A percentile compares a stretch with the other conserved stretches of the same genome.
phyloP scores from a whole-genome alignment of 37 sponge, comb jelly and placozoan species.

The Ephydatia muelleri region DNA sequence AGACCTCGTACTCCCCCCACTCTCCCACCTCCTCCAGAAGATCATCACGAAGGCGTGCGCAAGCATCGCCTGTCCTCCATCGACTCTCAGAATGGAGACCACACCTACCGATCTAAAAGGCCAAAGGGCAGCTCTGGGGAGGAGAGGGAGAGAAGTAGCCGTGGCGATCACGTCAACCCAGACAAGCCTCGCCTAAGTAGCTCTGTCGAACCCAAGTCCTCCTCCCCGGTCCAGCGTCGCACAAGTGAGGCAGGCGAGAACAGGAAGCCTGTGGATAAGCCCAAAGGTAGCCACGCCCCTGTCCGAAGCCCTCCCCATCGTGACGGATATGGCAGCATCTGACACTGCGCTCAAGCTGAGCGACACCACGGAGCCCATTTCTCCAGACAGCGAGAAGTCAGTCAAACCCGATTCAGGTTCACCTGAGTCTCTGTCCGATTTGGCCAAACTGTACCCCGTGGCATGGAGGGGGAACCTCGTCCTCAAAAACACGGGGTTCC shows the following conservation, averaged over 20 bases:
- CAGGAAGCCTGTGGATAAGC: too few relatives aligned
- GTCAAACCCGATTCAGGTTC: slow-evolving; percentile 31
- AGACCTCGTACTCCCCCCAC: slow-evolving; percentile 13
- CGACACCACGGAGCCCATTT: slow-evolving; percentile 49
- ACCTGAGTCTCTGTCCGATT: slow-evolving; percentile 68
- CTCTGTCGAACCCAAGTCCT: not conserved
- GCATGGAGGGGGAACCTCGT: slow-evolving; percentile 92
- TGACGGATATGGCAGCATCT: slow-evolving; percentile 7
- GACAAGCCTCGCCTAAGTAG: not conserved
- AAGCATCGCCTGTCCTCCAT: not conserved
- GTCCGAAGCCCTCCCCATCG: not conserved
- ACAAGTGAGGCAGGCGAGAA: too few relatives aligned
- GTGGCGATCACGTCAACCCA: not conserved
- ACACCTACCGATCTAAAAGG: slow-evolving; percentile 33
- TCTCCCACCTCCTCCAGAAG: not conserved
- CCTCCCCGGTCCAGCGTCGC: too few relatives aligned
- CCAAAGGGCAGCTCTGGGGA: slow-evolving; percentile 19
- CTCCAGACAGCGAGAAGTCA: slow-evolving; percentile 31
- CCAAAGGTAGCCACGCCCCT: not conserved
- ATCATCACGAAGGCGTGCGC: not conserved
- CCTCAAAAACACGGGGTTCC: slow-evolving; percentile 92
- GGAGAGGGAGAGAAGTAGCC: not conserved
- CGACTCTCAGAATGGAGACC: slow-evolving; percentile 19
- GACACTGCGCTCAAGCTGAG: slow-evolving; percentile 66
- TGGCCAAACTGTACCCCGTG: slow-evolving; percentile 81